A percentile compares a stretch with the other conserved stretches of the same genome.
phyloP scores from a whole-genome alignment of 2,888 invertebrate species.

The Drosophila eohydei region DNA sequence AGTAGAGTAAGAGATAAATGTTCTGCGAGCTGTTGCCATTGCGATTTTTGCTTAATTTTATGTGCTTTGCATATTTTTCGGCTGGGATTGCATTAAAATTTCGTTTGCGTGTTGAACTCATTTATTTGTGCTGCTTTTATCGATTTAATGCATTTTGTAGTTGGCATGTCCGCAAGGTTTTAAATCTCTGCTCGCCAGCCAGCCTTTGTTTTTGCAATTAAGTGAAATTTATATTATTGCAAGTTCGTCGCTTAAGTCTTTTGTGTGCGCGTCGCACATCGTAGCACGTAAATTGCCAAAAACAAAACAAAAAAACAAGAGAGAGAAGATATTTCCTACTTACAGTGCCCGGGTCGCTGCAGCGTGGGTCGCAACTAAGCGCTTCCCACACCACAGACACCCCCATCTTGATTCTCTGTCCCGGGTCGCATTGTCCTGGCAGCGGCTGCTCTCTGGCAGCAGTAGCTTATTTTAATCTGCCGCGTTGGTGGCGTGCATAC shows the following conservation, averaged over 20 bases:
- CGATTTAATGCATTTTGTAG: conserved; percentile 74
- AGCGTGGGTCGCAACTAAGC: conserved; percentile 64
- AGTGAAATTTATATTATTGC: conserved; percentile 79
- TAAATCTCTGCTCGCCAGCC: conserved; percentile 24
- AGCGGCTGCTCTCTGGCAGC: conserved; percentile 36
- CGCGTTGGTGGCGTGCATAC: conserved; percentile 78
- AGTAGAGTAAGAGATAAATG: conserved; percentile 55
- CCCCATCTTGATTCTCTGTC: conserved; percentile 4
- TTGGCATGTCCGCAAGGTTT: conserved; percentile 44
- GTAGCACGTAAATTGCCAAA: conserved; percentile 74
- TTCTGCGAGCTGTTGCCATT: conserved; percentile 44
- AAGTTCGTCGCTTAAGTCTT: conserved; percentile 77
- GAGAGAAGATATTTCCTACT: conserved; percentile 67
- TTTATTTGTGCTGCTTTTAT: conserved; percentile 69
- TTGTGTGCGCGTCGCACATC: conserved; percentile 69
- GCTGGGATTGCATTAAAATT: conserved; percentile 67
- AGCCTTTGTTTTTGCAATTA: conserved; percentile 68
- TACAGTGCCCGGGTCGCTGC: conserved; percentile 33
- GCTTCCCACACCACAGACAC: conserved; percentile 3
- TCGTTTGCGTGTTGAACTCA: conserved; percentile 74
- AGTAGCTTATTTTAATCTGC: conserved; percentile 71
- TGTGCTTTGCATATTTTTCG: conserved; percentile 71
- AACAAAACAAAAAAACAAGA: conserved; percentile 14
- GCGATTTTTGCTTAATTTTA: conserved; percentile 65
- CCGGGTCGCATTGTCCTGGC: conserved; percentile 59